phyloP scores from a whole-genome alignment of 1,140 invertebrate species.

The Elysia chlorotica region DNA sequence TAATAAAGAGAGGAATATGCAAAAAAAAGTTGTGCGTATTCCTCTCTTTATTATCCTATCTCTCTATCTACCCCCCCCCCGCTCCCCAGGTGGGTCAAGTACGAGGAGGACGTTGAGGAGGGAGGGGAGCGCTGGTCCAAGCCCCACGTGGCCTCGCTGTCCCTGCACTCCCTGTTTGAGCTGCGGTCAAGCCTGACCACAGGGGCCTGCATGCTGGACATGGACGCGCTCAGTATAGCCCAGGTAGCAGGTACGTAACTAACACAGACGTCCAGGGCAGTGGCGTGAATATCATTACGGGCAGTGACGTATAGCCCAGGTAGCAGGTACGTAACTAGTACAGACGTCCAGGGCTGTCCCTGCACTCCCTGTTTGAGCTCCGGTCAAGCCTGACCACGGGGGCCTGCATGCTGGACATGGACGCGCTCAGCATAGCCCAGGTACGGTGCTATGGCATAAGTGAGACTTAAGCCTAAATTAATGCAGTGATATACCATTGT shows the following conservation, averaged over 20 bases:
- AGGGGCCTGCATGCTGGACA: constrained; percentile 57
- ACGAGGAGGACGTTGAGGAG: constrained; percentile 63
- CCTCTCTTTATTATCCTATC: too few species aligned
- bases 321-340: constrained; percentile 47
- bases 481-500: too few species aligned
- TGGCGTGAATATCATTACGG: too few species aligned
- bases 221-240: constrained; percentile 50
- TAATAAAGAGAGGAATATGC: too few species aligned
- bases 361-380: constrained; percentile 61
- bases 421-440: too few species aligned
- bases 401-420: constrained; percentile 56
- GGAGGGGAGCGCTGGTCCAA: constrained; percentile 63
- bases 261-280: too few species aligned
- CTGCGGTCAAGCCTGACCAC: constrained; percentile 53
- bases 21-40: too few species aligned
- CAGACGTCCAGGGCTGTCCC: too few species aligned
- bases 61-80: neutral
- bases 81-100: constrained; percentile 65
- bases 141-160: constrained; percentile 62
- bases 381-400: constrained; percentile 54
- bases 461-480: too few species aligned
- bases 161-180: constrained; percentile 61
- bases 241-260: constrained; percentile 51
- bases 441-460: too few species aligned
- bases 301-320: constrained; percentile 50